phyloP scores from a whole-genome alignment of 2,113 vertebrate genomes.

The Murina feae region DNA sequence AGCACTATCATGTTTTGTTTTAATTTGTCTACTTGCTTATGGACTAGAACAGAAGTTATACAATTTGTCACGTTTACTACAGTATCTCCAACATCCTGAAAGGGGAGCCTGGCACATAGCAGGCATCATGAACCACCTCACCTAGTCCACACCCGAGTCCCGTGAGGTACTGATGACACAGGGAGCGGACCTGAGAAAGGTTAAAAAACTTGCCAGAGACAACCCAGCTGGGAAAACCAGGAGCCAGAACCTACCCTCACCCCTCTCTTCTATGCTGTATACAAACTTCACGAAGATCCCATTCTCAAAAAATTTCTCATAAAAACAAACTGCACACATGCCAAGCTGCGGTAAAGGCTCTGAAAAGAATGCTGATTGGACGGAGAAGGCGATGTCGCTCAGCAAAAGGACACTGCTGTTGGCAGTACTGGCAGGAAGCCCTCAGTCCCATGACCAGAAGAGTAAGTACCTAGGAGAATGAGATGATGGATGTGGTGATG shows the following conservation, averaged over 20 bases:
- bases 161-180: background rate
- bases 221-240: background rate
- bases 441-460: background rate
- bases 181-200: background rate
- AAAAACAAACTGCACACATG: background rate
- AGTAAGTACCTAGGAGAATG: conserved; percentile 11
- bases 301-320: background rate
- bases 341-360: background rate
- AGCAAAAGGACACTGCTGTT: background rate
- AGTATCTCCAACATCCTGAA: background rate
- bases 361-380: background rate
- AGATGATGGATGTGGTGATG: background rate
- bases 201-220: background rate
- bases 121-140: background rate
- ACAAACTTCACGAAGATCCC: background rate
- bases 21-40: background rate
- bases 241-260: background rate
- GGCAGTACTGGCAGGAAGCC: background rate
- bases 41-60: background rate
- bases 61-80: background rate
- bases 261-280: background rate
- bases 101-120: background rate
- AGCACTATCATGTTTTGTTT: background rate
- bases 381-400: background rate
- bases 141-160: background rate